Percentiles rank a stretch among this genome's conserved stretches.
Evolutionary conservation across 2,888 invertebrate genomes (phyloP).

Genomic region (Cenopis cana): DNA sequence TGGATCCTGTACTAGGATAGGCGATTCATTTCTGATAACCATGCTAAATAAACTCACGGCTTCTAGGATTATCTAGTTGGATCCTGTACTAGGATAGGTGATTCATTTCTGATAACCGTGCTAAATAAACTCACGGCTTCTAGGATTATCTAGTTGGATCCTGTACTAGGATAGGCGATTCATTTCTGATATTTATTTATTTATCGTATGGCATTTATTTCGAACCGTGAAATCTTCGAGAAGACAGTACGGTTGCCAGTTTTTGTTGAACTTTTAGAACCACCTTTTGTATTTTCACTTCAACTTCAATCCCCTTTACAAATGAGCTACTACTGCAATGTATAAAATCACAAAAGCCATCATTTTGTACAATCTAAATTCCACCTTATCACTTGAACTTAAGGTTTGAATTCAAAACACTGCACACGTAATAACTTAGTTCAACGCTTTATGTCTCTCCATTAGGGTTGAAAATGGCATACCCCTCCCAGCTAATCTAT

Average conservation of each 20-base stretch:
- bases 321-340: neutral
- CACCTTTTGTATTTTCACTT: too few relatives aligned
- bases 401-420: neutral
- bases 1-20: neutral
- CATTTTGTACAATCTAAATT: neutral
- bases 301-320: neutral
- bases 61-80: neutral
- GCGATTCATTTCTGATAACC: constrained; percentile 19
- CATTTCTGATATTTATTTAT: constrained; percentile 20
- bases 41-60: neutral
- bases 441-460: neutral
- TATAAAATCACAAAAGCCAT: constrained; percentile 1
- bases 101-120: constrained; percentile 17
- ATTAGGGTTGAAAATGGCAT: constrained; percentile 14
- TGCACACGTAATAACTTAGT: neutral
- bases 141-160: neutral
- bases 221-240: too few relatives aligned
- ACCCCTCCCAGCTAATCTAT: neutral
- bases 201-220: too few relatives aligned
- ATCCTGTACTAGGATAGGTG: constrained; percentile 1
- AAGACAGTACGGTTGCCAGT: too few relatives aligned
- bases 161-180: constrained; percentile 8
- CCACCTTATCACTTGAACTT: neutral
- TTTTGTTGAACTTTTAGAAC: too few relatives aligned
- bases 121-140: neutral